A percentile compares a stretch with the other conserved stretches of the same genome.
Conservation (phyloP, 37 sponge, comb jelly and placozoan species). For the Halichondria panicea region DNA sequence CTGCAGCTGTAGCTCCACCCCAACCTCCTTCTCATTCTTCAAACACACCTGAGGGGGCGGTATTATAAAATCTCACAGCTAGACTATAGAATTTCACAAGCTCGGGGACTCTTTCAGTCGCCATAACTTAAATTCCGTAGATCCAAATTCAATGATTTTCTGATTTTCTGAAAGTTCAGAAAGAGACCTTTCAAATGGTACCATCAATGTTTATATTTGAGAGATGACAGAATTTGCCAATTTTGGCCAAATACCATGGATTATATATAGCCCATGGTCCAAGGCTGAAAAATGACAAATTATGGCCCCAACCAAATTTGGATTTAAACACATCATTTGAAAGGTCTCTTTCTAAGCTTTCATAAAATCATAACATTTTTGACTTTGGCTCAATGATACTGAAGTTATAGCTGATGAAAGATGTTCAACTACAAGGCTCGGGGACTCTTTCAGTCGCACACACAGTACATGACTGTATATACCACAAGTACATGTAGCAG, state of each 20-base stretch:
- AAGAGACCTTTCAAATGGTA: too few relatives aligned
- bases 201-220: too few relatives aligned
- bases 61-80: background rate
- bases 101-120: too few relatives aligned
- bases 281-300: too few relatives aligned
- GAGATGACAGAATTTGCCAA: too few relatives aligned
- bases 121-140: background rate
- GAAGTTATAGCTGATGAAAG: background rate
- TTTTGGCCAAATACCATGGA: too few relatives aligned
- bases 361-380: slow-evolving; percentile 1
- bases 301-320: too few relatives aligned
- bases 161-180: too few relatives aligned
- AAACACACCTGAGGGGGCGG: slow-evolving; percentile 9
- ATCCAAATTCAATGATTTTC: background rate
- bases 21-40: slow-evolving; percentile 30
- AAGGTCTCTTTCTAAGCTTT: background rate
- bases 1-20: slow-evolving; percentile 24
- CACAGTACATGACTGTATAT: background rate
- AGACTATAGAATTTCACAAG: too few relatives aligned
- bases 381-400: background rate
- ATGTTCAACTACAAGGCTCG: background rate
- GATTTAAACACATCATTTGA: too few relatives aligned
- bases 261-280: too few relatives aligned
- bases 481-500: background rate
- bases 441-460: background rate